Conservation (phyloP, 2,113 vertebrate species). For the Erythrolamprus reginae region DNA sequence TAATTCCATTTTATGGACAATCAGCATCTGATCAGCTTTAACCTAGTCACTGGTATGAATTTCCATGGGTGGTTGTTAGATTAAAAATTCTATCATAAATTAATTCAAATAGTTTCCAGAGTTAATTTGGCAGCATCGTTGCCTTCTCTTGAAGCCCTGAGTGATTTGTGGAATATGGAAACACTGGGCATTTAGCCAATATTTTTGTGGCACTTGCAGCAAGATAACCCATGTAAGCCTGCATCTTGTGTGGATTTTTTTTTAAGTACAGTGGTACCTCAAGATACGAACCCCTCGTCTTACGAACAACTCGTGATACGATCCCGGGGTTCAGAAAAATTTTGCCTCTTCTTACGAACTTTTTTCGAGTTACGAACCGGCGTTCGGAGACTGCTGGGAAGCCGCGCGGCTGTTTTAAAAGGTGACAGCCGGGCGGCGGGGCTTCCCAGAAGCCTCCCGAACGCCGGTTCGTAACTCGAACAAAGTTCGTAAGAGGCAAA, state of each 20-base stretch:
- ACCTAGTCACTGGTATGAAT: neutral
- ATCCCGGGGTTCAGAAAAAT: too few species aligned
- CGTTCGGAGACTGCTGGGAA: too few species aligned
- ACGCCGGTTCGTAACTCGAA: too few species aligned
- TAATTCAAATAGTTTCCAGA: neutral
- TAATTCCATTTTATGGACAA: neutral
- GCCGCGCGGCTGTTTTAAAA: too few species aligned
- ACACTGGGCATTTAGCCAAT: neutral
- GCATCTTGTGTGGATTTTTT: neutral
- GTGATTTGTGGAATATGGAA: neutral
- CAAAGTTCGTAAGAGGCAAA: too few species aligned
- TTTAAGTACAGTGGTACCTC: too few species aligned
- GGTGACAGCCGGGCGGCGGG: too few species aligned
- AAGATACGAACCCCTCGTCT: too few species aligned
- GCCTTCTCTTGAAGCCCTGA: neutral
- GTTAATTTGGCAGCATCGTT: neutral
- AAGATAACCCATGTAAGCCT: neutral
- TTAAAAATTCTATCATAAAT: neutral
- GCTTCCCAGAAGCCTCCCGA: too few species aligned
- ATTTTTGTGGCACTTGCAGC: neutral
- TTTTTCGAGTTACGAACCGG: too few species aligned
- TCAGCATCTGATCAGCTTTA: neutral
- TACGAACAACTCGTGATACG: too few species aligned
- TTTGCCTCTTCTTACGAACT: too few species aligned
- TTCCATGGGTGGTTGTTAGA: neutral